Conservation (phyloP, 64 coral and sea anemone species). For the Stylophora pistillata region DNA sequence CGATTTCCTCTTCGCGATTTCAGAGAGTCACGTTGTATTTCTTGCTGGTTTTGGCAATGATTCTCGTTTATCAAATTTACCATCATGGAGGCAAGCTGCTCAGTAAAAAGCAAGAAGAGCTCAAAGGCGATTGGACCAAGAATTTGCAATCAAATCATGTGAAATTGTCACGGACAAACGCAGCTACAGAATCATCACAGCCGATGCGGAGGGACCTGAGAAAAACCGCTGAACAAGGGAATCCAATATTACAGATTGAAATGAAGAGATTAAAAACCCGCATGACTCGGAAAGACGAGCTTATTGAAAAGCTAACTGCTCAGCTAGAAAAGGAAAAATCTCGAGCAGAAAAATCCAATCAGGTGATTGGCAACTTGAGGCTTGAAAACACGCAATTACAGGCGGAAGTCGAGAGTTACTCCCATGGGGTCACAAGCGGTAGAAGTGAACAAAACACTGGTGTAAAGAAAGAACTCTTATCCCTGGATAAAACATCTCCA, state of each 20-base stretch:
- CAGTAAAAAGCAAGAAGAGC: conserved; percentile 4
- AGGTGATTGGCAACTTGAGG: conserved; percentile 47
- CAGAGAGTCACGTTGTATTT: conserved; percentile 62
- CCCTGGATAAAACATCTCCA: neutral
- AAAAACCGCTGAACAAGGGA: conserved; percentile 29
- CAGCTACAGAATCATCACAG: neutral
- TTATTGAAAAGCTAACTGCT: conserved; percentile 47
- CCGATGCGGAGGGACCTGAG: neutral
- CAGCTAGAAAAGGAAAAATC: conserved; percentile 51
- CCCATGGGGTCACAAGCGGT: conserved; percentile 25
- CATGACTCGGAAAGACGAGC: conserved; percentile 34
- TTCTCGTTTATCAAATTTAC: conserved; percentile 75
- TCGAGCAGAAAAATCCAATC: conserved; percentile 30
- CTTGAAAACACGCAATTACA: conserved; percentile 45
- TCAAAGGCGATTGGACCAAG: conserved; percentile 12
- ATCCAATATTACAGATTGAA: conserved; percentile 30
- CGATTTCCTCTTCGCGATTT: conserved; percentile 30
- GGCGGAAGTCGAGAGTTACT: conserved; percentile 52
- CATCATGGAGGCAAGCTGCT: conserved; percentile 14
- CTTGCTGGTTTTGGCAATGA: conserved; percentile 15
- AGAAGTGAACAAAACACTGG: neutral
- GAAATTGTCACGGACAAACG: neutral
- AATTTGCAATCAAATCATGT: neutral
- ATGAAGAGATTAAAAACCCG: conserved; percentile 59
- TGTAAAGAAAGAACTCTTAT: neutral